Evolutionary conservation across 2,888 invertebrate genomes (phyloP).

Genomic region (Epinotia ramella): DNA sequence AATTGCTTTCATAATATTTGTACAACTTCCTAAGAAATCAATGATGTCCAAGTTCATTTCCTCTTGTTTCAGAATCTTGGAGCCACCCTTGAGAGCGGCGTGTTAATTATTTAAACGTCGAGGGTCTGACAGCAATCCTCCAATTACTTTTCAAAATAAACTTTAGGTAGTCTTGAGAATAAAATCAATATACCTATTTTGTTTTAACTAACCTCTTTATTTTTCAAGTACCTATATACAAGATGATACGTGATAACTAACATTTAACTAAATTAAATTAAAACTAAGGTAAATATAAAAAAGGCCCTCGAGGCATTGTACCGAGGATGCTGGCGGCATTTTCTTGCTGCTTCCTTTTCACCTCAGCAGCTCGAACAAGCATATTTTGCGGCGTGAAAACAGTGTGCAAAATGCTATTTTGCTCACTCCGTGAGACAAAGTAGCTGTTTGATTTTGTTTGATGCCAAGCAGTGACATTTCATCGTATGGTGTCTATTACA

Average conservation of each 20-base stretch:
- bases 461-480: too few relatives aligned
- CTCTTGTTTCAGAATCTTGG: slow-evolving; percentile 37
- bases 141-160: not conserved
- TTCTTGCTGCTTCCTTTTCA: too few relatives aligned
- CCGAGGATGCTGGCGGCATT: too few relatives aligned
- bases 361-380: too few relatives aligned
- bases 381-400: too few relatives aligned
- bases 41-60: not conserved
- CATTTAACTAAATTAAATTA: too few relatives aligned
- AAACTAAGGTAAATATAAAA: too few relatives aligned
- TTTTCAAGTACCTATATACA: not conserved
- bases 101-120: slow-evolving; percentile 2
- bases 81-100: slow-evolving; percentile 12
- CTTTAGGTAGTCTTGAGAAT: not conserved
- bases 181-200: slow-evolving; percentile 1
- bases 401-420: too few relatives aligned
- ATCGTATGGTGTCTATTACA: too few relatives aligned
- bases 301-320: too few relatives aligned
- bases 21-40: not conserved
- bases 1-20: not conserved
- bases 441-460: too few relatives aligned
- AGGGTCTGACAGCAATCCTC: not conserved
- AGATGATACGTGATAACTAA: not conserved
- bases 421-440: too few relatives aligned
- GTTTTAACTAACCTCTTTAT: not conserved